Base-by-base conservation (phyloP, 2,113 vertebrate genomes). In the Sorex araneus region DNA sequence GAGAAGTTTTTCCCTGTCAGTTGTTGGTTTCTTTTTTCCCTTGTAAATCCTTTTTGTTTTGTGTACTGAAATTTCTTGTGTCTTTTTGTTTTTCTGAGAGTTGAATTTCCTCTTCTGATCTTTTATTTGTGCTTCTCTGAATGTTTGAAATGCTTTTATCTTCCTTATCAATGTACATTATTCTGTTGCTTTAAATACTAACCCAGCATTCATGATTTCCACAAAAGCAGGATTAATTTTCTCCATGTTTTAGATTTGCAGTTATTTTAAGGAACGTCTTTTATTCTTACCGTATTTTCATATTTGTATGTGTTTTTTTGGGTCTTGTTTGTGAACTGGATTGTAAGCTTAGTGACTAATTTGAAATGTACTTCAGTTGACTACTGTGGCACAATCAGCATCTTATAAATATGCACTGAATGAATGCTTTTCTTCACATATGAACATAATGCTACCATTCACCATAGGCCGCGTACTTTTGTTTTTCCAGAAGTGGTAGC, bases 161-260 rank as follows among this genome's bases (percentile, higher is more conserved):
- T 15, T 94, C 45, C 86, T 75, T 93, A 76, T 23, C 21, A n/a
- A 2, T 54, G 34, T 85, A 0, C 43, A 6, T 69, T 40, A 9
- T 63, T 91, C 40, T 63, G 21, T 92, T 90, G 63, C 73, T 83
- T 90, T 82, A 84, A 71, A 73, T 93, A 92, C 25, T n/a, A 66
- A 4, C 3, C 69, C 25, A 60, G 25, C 78, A 69, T 76, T 93
- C 81, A 15, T 87, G 32, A 89, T 66, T 89, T 77, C 6, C 83
- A 92, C 40, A 95, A 92, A 92, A 2, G 23, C 66, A 69, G 78
- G 45, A 73, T 7, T 93, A 45, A 67, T 93, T 92, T 43, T 63
- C 19, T 50, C 50, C 27, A 27, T 87, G 25, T 84, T 73, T 94
- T 71, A 83, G 30, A 54, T 90, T 89, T 89, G 80, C 32, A 32